Evolutionary conservation across 2,113 vertebrate species (phyloP).

Genomic region (Gyps fulvus): DNA sequence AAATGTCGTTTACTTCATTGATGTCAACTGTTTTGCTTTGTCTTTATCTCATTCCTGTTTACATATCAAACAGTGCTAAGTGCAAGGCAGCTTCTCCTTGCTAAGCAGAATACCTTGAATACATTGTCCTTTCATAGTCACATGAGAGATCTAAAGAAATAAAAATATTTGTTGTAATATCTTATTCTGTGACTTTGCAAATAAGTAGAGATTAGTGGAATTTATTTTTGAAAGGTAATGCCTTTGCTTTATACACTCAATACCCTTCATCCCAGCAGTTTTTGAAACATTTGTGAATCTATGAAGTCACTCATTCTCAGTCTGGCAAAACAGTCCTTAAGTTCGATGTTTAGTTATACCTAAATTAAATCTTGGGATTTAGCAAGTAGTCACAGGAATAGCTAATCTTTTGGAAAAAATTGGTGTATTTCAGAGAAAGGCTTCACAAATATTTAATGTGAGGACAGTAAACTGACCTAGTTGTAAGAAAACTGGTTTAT

Average conservation of each 20-base stretch:
- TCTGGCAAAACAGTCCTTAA: neutral
- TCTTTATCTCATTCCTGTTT: conserved; percentile 58
- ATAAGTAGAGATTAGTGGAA: neutral
- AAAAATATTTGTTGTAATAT: neutral
- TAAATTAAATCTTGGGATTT: neutral
- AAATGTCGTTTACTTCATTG: neutral
- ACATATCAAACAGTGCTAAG: conserved; percentile 23
- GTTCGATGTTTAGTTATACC: neutral
- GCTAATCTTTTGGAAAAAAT: neutral
- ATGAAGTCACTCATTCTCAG: neutral
- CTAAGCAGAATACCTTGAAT: neutral
- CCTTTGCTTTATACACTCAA: neutral
- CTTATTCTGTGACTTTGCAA: neutral
- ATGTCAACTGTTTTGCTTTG: conserved; percentile 38
- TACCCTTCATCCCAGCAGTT: neutral
- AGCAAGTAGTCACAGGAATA: neutral
- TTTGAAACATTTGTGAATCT: neutral
- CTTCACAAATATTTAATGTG: neutral
- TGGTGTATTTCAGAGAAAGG: neutral
- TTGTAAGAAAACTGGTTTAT: neutral
- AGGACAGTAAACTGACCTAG: neutral
- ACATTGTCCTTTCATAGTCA: neutral
- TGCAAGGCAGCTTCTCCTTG: conserved; percentile 6
- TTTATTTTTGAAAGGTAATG: neutral
- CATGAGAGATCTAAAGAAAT: neutral